Percentiles rank a stretch among this genome's conserved stretches.
These are phyloP conservation scores for Phortica magna DNA, from an alignment of 2,888 invertebrate species.

Conservation along the genomic window DNA sequence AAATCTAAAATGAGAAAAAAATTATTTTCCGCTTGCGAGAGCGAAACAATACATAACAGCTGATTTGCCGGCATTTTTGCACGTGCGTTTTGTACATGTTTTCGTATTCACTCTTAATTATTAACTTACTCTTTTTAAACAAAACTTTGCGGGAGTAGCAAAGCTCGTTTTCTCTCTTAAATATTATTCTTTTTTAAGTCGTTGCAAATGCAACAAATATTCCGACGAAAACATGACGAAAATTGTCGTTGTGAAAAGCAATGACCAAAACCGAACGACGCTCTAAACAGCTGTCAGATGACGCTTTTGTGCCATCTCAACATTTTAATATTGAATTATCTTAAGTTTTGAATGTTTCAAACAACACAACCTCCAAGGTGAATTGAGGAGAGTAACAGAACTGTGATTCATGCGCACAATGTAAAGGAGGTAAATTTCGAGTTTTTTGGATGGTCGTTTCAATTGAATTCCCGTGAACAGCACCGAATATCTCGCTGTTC, in stretches of 20 bases:
- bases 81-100: neutral
- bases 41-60: neutral
- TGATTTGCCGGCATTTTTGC: constrained; percentile 25
- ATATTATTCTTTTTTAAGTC: too few species aligned
- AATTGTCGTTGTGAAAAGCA: neutral
- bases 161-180: neutral
- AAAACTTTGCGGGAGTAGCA: neutral
- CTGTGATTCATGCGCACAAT: too few species aligned
- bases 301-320: neutral
- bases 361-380: too few species aligned
- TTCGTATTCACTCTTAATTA: neutral
- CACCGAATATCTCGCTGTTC: too few species aligned
- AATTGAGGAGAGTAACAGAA: too few species aligned
- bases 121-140: neutral
- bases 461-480: too few species aligned
- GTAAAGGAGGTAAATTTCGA: too few species aligned
- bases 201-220: neutral
- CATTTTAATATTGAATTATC: too few species aligned
- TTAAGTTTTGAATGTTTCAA: too few species aligned
- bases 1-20: neutral
- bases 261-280: too few species aligned
- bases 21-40: neutral
- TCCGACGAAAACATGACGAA: constrained; percentile 5
- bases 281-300: neutral
- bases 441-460: too few species aligned